These are phyloP conservation scores for Endotricha flammealis DNA, from an alignment of 2,888 invertebrate species.

Conservation along the genomic window DNA sequence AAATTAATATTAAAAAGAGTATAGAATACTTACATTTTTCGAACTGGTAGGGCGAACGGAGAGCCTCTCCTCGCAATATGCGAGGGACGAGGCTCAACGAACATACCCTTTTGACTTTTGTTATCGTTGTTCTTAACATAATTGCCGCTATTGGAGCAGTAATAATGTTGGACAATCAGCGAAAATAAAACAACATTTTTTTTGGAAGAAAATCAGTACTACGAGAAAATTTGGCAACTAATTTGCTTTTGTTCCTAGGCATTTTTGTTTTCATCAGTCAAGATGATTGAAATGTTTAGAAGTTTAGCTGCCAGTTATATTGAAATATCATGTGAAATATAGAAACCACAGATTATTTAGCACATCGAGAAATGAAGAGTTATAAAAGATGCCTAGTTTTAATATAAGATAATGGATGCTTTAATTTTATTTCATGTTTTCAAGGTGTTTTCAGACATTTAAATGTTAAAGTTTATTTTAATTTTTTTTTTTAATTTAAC, in stretches of 20 bases:
- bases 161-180: constrained; percentile 34
- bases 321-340: too few species aligned
- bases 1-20: too few species aligned
- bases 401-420: too few species aligned
- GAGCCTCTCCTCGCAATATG: constrained; percentile 28
- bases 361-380: too few species aligned
- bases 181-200: constrained; percentile 50
- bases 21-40: constrained; percentile 38
- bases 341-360: too few species aligned
- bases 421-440: too few species aligned
- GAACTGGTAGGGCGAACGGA: constrained; percentile 28
- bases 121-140: constrained; percentile 40
- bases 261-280: constrained; percentile 17
- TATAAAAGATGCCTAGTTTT: too few species aligned
- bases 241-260: constrained; percentile 24
- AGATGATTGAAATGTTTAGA: too few species aligned
- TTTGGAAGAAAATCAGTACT: constrained; percentile 16
- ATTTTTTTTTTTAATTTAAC: too few species aligned
- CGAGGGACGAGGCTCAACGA: constrained; percentile 29
- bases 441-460: too few species aligned
- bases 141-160: constrained; percentile 14
- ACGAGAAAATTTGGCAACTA: constrained; percentile 21
- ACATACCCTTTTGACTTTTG: constrained; percentile 39
- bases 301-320: neutral
- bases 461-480: too few species aligned